Evolutionary conservation across 2,113 vertebrate genomes (phyloP).

Genomic region (Mobula hypostoma): DNA sequence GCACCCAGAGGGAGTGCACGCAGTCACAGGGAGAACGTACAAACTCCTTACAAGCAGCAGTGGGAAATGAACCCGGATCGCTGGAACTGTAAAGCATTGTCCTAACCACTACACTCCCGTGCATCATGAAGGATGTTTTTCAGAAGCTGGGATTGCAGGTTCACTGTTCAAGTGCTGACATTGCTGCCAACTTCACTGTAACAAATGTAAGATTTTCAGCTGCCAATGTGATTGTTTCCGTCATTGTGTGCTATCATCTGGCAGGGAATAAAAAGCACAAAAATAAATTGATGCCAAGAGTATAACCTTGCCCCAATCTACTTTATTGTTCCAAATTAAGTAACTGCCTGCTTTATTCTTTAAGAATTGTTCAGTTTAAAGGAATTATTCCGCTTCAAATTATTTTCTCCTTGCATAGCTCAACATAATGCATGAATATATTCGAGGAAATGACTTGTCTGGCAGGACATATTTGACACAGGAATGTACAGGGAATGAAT

Average conservation of each 20-base stretch:
- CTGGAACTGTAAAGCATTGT: too few relatives aligned
- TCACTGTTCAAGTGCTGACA: neutral
- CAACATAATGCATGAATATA: neutral
- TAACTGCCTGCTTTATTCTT: neutral
- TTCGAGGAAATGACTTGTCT: neutral
- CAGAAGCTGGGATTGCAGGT: slow-evolving; percentile 9
- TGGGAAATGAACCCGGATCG: too few relatives aligned
- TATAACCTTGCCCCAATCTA: neutral
- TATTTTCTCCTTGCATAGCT: neutral
- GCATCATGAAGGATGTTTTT: neutral
- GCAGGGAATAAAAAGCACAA: neutral
- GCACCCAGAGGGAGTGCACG: too few relatives aligned
- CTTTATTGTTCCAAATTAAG: neutral
- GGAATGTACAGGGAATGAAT: slow-evolving; percentile 10
- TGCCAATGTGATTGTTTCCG: neutral
- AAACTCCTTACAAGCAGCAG: too few relatives aligned
- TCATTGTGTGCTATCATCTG: too few relatives aligned
- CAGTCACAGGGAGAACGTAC: too few relatives aligned
- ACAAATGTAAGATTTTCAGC: neutral
- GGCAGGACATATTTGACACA: neutral
- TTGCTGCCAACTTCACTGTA: slow-evolving; percentile 7
- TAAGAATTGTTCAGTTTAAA: neutral
- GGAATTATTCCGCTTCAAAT: neutral
- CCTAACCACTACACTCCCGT: too few relatives aligned
- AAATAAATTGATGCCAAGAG: neutral